Percentiles rank a stretch among this genome's conserved stretches.
Evolutionary conservation across 1,140 invertebrate species (phyloP).

Genomic region (Pseudomyrmex flavicornis): DNA sequence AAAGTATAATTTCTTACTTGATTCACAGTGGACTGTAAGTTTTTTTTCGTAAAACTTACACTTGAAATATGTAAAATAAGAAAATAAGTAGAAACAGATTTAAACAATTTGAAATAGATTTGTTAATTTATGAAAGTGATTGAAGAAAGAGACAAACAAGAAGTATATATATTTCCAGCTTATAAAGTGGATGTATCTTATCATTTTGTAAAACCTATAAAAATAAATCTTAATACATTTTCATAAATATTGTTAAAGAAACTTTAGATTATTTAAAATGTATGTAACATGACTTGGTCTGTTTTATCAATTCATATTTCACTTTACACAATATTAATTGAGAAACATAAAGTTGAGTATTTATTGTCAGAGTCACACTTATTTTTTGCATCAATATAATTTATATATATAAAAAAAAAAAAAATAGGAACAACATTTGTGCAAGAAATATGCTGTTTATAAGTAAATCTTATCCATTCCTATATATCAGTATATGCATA

Average conservation of each 20-base stretch:
- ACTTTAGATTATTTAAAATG: not conserved
- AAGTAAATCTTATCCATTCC: slow-evolving; percentile 41
- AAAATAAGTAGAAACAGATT: not conserved
- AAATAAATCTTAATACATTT: not conserved
- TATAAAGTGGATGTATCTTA: not conserved
- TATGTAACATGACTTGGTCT: not conserved
- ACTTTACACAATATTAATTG: not conserved
- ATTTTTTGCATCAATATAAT: not conserved
- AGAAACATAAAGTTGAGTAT: not conserved
- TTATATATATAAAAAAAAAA: slow-evolving; percentile 5
- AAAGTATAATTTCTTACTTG: slow-evolving; percentile 24
- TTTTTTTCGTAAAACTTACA: not conserved
- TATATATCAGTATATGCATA: not conserved
- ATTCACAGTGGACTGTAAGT: not conserved
- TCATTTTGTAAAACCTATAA: not conserved
- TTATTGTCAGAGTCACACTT: not conserved
- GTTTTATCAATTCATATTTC: not conserved
- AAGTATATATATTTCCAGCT: not conserved
- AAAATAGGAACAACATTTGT: slow-evolving; percentile 23
- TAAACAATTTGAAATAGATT: not conserved
- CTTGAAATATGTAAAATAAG: slow-evolving; percentile 10
- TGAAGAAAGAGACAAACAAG: not conserved
- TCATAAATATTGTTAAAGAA: not conserved
- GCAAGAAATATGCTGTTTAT: slow-evolving; percentile 50
- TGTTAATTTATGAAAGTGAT: not conserved